Base-by-base conservation (phyloP, 2,113 vertebrate genomes). In the Zapus hudsonius region DNA sequence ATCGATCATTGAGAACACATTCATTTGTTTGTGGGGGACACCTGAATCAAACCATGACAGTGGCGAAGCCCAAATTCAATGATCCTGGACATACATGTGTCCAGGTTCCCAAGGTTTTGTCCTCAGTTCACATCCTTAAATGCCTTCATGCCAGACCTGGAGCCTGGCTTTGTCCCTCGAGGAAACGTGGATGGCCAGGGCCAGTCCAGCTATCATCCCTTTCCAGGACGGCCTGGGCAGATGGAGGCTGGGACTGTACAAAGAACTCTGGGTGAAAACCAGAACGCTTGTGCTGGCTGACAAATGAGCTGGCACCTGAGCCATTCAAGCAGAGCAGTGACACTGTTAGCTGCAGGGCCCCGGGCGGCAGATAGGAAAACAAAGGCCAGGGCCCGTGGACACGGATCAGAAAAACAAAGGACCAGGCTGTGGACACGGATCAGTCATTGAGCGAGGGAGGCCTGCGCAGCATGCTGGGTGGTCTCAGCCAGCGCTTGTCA, bases 291-390 rank as follows among this genome's bases (percentile, higher is more conserved):
- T 96, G 97, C 94, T 96, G 98, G 97, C 93, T 97, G 98, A 98
- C 95, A 95, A 97, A 98, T 94, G 97, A 98, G 96, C 97, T 96
- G 97, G 96, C 7, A 96, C 93, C 95, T 96, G 95, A 96, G 67
- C 88, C 97, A 31, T 96, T 88, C 93, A 91, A 97, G 97, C 82
- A 69, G 64, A 96, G 97, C 95, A 92, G 84, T 92, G 97, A 97
- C 95, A 93, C 87, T 95, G 94, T 94, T 86, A 92, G 96, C 94
- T 0, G 59, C 85, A 94, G 96, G 87, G 87, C 92, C 1, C 6
- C 11, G 29, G 73, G 79, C 79, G 90, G 61, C 52, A 95, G 94
- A 95, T 95, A 89, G n/a, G n/a, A 97, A 90, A 96, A 95, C 92
- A 91, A 93, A 97, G 95, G 33, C 20, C 47, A 85, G 90, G 95